Conservation (phyloP, 2,888 invertebrate genomes). For the Eilema depressum region DNA sequence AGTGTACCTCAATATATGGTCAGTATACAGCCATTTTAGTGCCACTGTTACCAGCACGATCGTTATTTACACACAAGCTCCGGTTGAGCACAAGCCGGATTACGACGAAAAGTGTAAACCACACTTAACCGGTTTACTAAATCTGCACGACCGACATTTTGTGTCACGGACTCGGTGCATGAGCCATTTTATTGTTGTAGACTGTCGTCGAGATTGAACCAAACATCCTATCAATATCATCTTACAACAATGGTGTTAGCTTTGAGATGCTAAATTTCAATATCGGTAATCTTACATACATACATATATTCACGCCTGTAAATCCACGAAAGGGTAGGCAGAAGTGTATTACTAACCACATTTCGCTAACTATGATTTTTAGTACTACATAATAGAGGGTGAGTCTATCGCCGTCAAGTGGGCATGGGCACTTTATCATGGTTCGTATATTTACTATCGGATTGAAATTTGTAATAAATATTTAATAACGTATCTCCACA, state of each 20-base stretch:
- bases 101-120: neutral
- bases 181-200: neutral
- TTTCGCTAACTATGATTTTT: no score
- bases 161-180: conserved; percentile 18
- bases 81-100: conserved; percentile 35
- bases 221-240: neutral
- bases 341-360: no score
- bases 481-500: neutral
- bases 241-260: neutral
- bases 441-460: no score
- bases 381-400: no score
- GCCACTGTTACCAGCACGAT: neutral
- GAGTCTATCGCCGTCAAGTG: no score
- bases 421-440: no score
- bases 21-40: neutral
- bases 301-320: no score
- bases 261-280: neutral
- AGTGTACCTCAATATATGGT: neutral
- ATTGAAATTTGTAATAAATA: neutral
- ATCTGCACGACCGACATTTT: conserved; percentile 37
- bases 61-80: neutral
- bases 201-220: neutral
- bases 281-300: no score
- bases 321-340: no score
- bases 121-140: conserved; percentile 42